Evolutionary conservation across 1,140 invertebrate species (phyloP).

Genomic region (Zaprionus vittiger): DNA sequence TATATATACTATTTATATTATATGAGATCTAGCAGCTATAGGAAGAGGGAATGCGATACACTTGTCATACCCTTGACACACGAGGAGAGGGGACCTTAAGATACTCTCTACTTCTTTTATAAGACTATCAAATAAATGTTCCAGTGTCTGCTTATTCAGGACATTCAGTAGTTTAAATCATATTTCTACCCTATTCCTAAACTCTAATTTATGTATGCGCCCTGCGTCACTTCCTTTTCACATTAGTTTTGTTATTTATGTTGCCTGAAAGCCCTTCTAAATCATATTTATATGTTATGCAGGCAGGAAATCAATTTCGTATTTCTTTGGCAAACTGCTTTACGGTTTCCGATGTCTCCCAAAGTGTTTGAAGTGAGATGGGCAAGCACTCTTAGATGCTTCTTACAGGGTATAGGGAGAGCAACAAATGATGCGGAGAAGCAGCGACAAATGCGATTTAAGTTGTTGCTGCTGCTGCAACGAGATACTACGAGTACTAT

Average conservation of each 20-base stretch:
- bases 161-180: not conserved
- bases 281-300: not conserved
- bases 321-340: not conserved
- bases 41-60: too few species aligned
- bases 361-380: not conserved
- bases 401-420: conserved; percentile 12
- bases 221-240: not conserved
- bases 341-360: not conserved
- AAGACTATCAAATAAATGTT: too few species aligned
- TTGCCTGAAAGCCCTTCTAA: not conserved
- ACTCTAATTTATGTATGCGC: not conserved
- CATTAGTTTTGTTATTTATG: not conserved
- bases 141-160: not conserved
- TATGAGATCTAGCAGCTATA: too few species aligned
- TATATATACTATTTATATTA: not conserved
- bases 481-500: conserved; percentile 1
- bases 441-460: conserved; percentile 56
- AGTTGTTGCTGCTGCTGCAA: conserved; percentile 29
- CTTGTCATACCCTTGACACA: too few species aligned
- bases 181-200: not conserved
- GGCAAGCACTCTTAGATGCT: too few species aligned
- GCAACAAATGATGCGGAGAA: conserved; percentile 34
- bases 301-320: not conserved
- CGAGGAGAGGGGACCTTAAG: too few species aligned
- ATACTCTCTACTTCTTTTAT: too few species aligned